Percentiles rank a stretch among this genome's conserved stretches.
Conservation (phyloP, 1,140 invertebrate genomes). For the Bombyx mori region DNA sequence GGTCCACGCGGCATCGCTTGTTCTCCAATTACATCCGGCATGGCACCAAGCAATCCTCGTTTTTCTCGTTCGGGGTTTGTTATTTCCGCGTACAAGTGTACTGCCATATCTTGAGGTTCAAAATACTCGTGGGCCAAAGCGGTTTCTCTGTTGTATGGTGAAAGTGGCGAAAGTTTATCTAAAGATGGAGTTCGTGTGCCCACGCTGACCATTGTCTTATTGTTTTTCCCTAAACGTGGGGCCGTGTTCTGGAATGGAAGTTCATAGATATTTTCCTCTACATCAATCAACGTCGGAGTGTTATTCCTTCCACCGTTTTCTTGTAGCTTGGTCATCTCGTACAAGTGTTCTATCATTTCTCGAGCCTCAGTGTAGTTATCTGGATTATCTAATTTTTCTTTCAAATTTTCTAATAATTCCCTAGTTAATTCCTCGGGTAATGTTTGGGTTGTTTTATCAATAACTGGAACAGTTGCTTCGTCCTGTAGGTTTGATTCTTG, state of each 20-base stretch:
- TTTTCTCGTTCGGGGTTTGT: slow-evolving; percentile 62
- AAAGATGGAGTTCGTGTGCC: slow-evolving; percentile 75
- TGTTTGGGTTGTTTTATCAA: slow-evolving; percentile 80
- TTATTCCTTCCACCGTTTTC: slow-evolving; percentile 75
- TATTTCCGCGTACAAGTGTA: slow-evolving; percentile 82
- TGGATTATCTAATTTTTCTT: slow-evolving; percentile 79
- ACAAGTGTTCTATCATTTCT: slow-evolving; percentile 84
- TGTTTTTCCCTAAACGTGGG: slow-evolving; percentile 46
- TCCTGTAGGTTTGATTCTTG: slow-evolving; percentile 61
- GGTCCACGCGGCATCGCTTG: slow-evolving; percentile 52
- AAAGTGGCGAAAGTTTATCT: slow-evolving; percentile 72
- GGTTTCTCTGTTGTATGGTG: slow-evolving; percentile 68
- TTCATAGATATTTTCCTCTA: slow-evolving; percentile 78
- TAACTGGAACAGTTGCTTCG: slow-evolving; percentile 60
- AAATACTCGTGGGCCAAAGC: slow-evolving; percentile 79
- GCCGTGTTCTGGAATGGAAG: slow-evolving; percentile 69
- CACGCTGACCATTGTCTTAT: slow-evolving; percentile 71
- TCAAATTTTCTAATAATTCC: slow-evolving; percentile 78
- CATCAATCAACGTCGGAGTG: slow-evolving; percentile 52
- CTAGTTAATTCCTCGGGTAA: slow-evolving; percentile 82
- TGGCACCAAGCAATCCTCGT: slow-evolving; percentile 45
- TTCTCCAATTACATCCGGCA: slow-evolving; percentile 50
- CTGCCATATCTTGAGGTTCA: slow-evolving; percentile 77
- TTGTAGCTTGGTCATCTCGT: slow-evolving; percentile 83
- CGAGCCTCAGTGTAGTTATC: slow-evolving; percentile 81